These are phyloP conservation scores for Caenorhabditis sulstoni DNA, from an alignment of 2,888 invertebrate species.

Conservation along the genomic window DNA sequence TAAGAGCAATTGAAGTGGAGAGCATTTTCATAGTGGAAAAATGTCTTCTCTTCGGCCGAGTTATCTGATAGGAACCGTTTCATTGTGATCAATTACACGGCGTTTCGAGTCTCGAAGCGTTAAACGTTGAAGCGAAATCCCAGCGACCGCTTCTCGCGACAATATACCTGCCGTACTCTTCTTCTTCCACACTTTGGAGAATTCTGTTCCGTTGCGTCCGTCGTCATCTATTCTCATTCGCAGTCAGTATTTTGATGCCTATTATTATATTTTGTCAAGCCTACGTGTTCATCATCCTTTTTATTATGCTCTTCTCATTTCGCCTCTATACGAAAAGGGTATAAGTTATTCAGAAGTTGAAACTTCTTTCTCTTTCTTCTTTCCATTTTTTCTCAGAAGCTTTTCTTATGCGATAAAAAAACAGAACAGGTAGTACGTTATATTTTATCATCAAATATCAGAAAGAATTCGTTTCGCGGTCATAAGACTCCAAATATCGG, in stretches of 20 bases:
- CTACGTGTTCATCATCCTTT: slow-evolving; percentile 56
- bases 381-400: not conserved
- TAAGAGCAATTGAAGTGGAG: slow-evolving; percentile 7
- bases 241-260: slow-evolving; percentile 51
- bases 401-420: too few relatives aligned
- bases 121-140: not conserved
- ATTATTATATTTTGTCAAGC: slow-evolving; percentile 58
- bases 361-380: slow-evolving; percentile 17
- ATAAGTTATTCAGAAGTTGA: slow-evolving; percentile 49
- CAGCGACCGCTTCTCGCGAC: slow-evolving; percentile 9
- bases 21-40: not conserved
- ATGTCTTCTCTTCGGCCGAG: not conserved
- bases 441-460: too few relatives aligned
- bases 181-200: slow-evolving; percentile 26
- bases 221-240: slow-evolving; percentile 45
- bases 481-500: too few relatives aligned
- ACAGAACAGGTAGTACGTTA: too few relatives aligned
- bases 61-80: slow-evolving; percentile 1
- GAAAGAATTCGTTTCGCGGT: too few relatives aligned
- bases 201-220: slow-evolving; percentile 45
- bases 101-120: not conserved
- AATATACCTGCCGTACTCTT: slow-evolving; percentile 11
- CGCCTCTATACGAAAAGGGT: slow-evolving; percentile 37
- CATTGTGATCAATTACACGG: slow-evolving; percentile 3
- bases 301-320: slow-evolving; percentile 56